Conservation (phyloP, 1,140 invertebrate species). For the Copidosoma floridanum region DNA sequence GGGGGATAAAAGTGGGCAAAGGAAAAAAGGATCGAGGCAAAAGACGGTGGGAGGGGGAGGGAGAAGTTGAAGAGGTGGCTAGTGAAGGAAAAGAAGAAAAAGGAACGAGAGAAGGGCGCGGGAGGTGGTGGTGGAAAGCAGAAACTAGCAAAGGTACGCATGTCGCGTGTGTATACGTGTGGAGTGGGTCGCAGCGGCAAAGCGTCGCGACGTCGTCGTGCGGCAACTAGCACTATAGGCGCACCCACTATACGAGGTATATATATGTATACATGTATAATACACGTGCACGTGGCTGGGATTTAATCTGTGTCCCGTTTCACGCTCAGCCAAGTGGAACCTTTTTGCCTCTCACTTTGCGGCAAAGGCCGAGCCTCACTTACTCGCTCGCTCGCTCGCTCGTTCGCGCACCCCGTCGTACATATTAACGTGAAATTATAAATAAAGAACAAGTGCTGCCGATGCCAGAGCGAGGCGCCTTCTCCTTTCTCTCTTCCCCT, state of each 20-base stretch:
- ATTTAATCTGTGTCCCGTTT: conserved; percentile 60
- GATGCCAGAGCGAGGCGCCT: no score
- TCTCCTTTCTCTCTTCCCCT: no score
- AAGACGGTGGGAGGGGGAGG: background rate
- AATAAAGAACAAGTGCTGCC: conserved; percentile 58
- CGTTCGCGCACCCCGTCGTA: conserved; percentile 41
- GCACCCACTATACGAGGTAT: background rate
- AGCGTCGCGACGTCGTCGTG: conserved; percentile 42
- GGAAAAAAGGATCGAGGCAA: background rate
- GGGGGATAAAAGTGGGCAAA: no score
- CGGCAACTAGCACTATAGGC: conserved; percentile 31
- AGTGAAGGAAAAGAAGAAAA: no score
- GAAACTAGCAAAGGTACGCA: no score
- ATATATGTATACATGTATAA: no score
- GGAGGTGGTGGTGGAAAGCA: no score
- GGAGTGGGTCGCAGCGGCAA: conserved; percentile 19
- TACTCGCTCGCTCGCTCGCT: conserved; percentile 54
- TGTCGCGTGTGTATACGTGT: no score
- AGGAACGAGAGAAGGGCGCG: background rate
- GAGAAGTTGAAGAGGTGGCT: no score
- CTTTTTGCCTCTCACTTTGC: conserved; percentile 41
- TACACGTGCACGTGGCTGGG: no score
- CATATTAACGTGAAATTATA: conserved; percentile 59
- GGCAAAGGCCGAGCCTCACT: conserved; percentile 54
- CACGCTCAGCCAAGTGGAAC: conserved; percentile 58